Evolutionary conservation across 37 sponge, comb jelly and placozoan genomes (phyloP).

Genomic region (Beroe ovata): DNA sequence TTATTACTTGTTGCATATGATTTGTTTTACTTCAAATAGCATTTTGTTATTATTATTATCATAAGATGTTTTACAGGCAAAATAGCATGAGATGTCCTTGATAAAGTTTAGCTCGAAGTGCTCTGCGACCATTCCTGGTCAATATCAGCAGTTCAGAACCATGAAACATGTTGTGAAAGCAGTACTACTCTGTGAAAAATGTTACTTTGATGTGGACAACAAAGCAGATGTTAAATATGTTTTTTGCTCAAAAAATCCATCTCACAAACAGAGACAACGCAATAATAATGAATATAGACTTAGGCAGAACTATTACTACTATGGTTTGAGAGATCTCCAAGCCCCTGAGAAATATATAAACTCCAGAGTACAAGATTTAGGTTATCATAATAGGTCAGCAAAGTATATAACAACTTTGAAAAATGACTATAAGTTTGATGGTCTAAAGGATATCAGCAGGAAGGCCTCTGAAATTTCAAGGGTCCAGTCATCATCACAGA

Average conservation of each 20-base stretch:
- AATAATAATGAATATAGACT: conserved; percentile 44
- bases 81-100: background rate
- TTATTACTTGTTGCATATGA: too few species aligned
- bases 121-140: background rate
- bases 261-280: conserved; percentile 24
- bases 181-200: conserved; percentile 8
- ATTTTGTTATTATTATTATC: too few species aligned
- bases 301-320: background rate
- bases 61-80: too few species aligned
- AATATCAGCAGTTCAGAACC: background rate
- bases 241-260: conserved; percentile 11
- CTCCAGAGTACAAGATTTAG: background rate
- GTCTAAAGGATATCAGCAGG: conserved; percentile 3
- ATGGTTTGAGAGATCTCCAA: conserved; percentile 5
- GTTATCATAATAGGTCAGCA: background rate
- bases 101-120: background rate
- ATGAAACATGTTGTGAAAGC: background rate
- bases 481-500: background rate
- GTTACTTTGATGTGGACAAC: conserved; percentile 50
- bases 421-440: conserved; percentile 46
- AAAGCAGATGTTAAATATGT: conserved; percentile 48
- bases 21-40: too few species aligned
- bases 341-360: background rate
- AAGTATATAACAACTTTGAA: background rate
- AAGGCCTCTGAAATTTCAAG: background rate